These are phyloP conservation scores for Latheticus oryzae DNA, from an alignment of 2,888 invertebrate genomes.

Conservation along the genomic window DNA sequence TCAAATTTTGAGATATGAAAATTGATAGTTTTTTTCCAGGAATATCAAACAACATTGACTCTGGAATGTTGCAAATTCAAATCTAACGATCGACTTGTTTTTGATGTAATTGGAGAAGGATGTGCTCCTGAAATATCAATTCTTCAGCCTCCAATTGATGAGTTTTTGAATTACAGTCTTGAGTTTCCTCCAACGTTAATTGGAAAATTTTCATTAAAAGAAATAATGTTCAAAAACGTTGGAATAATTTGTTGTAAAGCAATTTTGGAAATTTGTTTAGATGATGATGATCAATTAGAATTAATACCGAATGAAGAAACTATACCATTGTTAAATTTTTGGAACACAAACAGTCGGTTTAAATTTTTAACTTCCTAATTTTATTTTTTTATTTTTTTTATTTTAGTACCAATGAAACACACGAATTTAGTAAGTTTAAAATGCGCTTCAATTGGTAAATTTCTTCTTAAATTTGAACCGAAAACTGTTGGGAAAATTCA, in stretches of 20 bases:
- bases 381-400: too few species aligned
- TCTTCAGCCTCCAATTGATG: slow-evolving; percentile 55
- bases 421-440: slow-evolving; percentile 54
- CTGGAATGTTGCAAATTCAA: slow-evolving; percentile 8
- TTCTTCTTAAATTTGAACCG: slow-evolving; percentile 61
- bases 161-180: slow-evolving; percentile 50
- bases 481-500: slow-evolving; percentile 49
- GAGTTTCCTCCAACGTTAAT: slow-evolving; percentile 61
- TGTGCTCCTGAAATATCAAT: slow-evolving; percentile 64
- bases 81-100: slow-evolving; percentile 38
- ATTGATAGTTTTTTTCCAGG: too few species aligned
- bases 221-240: slow-evolving; percentile 61
- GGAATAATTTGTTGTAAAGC: slow-evolving; percentile 62
- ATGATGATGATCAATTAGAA: slow-evolving; percentile 47
- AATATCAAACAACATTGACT: slow-evolving; percentile 27
- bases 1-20: too few species aligned
- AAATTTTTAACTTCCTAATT: too few species aligned
- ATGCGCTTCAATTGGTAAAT: slow-evolving; percentile 53
- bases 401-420: slow-evolving; percentile 42
- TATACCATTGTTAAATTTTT: slow-evolving; percentile 37
- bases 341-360: slow-evolving; percentile 41
- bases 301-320: slow-evolving; percentile 44
- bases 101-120: slow-evolving; percentile 64
- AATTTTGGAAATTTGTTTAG: slow-evolving; percentile 60
- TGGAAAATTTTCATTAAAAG: slow-evolving; percentile 47